These are phyloP conservation scores for Dicrurus megarhynchus DNA, from an alignment of 2,113 vertebrate species.

Conservation along the genomic window DNA sequence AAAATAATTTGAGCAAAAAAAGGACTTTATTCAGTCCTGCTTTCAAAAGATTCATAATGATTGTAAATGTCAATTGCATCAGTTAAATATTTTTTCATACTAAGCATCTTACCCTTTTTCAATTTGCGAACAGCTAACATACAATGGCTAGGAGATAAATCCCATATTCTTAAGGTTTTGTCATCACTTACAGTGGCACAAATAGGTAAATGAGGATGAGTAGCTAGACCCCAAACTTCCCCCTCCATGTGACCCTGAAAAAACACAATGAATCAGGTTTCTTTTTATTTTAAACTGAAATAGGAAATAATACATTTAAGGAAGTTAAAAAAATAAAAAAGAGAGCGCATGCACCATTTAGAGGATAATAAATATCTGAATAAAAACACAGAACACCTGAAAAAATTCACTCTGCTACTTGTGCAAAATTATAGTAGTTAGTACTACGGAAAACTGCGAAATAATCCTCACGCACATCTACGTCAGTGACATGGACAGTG, in stretches of 20 bases:
- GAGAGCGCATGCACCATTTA: neutral
- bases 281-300: neutral
- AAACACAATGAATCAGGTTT: neutral
- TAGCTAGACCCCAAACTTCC: conserved; percentile 96
- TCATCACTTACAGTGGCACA: conserved; percentile 99
- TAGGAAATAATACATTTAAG: neutral
- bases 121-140: conserved; percentile 99
- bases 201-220: conserved; percentile 96
- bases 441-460: neutral
- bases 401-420: neutral
- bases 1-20: neutral
- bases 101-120: conserved; percentile 87
- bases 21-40: neutral
- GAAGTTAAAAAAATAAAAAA: neutral
- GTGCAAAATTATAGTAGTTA: neutral
- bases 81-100: conserved; percentile 9
- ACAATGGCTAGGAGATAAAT: conserved; percentile 98
- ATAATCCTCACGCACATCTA: neutral
- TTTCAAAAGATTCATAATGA: neutral
- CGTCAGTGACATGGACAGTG: neutral
- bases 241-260: conserved; percentile 98
- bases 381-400: neutral
- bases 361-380: neutral
- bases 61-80: neutral
- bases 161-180: conserved; percentile 98